phyloP scores from a whole-genome alignment of 2,797 vertebrate species.

The Enteromius argenteus region DNA sequence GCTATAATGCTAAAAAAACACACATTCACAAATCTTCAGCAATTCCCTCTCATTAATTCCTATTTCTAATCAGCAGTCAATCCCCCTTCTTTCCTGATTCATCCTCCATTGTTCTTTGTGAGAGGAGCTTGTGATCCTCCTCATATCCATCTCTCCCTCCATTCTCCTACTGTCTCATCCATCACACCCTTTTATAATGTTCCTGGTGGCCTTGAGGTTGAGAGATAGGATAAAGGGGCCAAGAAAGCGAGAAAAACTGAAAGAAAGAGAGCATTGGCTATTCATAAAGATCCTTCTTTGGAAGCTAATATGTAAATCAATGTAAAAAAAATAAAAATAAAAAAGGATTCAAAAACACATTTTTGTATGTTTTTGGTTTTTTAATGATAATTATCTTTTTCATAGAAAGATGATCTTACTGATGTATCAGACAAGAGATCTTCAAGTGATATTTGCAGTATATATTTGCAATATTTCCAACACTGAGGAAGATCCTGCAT shows the following conservation, averaged over 20 bases:
- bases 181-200: conserved; percentile 46
- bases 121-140: conserved; percentile 1
- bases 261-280: not conserved
- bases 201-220: conserved; percentile 11
- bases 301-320: not conserved
- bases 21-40: not conserved
- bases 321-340: not conserved
- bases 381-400: not conserved
- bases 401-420: not conserved
- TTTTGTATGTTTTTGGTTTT: not conserved
- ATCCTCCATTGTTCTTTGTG: conserved; percentile 19
- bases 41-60: conserved; percentile 15
- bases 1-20: not conserved
- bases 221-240: not conserved
- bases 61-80: conserved; percentile 40
- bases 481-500: not conserved
- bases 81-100: conserved; percentile 29
- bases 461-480: not conserved
- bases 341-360: not conserved
- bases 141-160: conserved; percentile 13
- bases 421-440: not conserved
- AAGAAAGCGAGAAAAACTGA: not conserved
- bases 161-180: conserved; percentile 33
- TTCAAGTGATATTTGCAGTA: not conserved
- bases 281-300: not conserved